These are phyloP conservation scores for Mesorhabditis belari DNA, from an alignment of 2,888 invertebrate species.

Conservation along the genomic window DNA sequence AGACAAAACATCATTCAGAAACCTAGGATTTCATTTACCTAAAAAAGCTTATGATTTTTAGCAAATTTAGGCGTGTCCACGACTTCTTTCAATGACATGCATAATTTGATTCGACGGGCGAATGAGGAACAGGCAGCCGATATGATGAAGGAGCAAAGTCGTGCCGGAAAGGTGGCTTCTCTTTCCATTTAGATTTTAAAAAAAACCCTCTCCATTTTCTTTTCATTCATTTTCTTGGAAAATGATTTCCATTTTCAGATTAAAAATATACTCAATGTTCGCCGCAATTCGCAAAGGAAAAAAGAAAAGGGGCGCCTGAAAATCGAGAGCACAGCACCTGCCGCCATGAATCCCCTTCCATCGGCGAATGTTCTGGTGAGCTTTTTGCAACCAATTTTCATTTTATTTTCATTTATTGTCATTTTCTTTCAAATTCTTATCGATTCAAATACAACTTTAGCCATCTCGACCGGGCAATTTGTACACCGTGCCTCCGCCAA, in stretches of 20 bases:
- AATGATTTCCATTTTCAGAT: slow-evolving; percentile 20
- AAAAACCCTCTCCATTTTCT: too few species aligned
- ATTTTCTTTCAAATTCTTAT: too few species aligned
- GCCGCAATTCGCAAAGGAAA: slow-evolving; percentile 34
- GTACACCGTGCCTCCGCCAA: too few species aligned
- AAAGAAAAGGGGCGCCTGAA: slow-evolving; percentile 30
- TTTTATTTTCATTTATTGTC: too few species aligned
- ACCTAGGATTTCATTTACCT: too few species aligned
- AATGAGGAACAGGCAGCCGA: slow-evolving; percentile 39
- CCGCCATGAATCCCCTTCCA: slow-evolving; percentile 22
- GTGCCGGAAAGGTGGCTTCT: slow-evolving; percentile 11
- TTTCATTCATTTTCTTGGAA: too few species aligned
- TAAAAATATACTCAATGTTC: slow-evolving; percentile 30
- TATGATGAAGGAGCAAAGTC: slow-evolving; percentile 37
- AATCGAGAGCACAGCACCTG: slow-evolving; percentile 34
- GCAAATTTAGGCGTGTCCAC: slow-evolving; percentile 23
- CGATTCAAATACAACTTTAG: too few species aligned
- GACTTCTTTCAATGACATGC: slow-evolving; percentile 46
- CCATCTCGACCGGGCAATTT: not conserved
- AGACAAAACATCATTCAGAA: too few species aligned
- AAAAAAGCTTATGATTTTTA: too few species aligned
- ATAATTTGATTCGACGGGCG: slow-evolving; percentile 39
- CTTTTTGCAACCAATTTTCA: too few species aligned
- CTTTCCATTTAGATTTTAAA: too few species aligned
- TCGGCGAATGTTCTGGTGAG: too few species aligned